Evolutionary conservation across 2,797 vertebrate species (phyloP).

Genomic region (Catostomus latipinnis): DNA sequence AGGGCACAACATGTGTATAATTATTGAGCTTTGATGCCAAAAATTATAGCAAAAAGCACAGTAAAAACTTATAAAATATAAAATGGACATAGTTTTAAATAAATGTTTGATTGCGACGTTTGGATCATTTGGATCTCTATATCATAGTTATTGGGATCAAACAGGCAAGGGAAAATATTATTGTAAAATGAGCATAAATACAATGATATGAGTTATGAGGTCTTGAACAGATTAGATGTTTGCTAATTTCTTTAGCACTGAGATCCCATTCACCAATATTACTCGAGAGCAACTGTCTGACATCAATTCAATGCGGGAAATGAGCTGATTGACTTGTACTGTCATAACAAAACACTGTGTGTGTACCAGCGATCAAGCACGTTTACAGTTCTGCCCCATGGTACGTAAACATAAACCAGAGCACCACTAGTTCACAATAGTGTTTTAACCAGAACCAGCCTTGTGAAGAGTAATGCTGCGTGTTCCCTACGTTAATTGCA

Average conservation of each 20-base stretch:
- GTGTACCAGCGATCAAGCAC: slow-evolving; percentile 59
- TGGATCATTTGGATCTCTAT: not conserved
- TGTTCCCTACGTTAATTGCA: slow-evolving; percentile 76
- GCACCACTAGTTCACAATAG: slow-evolving; percentile 67
- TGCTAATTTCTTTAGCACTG: slow-evolving; percentile 6
- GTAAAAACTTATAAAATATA: not conserved
- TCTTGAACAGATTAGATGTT: not conserved
- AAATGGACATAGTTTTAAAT: not conserved
- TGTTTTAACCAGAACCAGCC: slow-evolving; percentile 77
- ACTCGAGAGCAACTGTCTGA: slow-evolving; percentile 33
- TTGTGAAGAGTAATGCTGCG: slow-evolving; percentile 56
- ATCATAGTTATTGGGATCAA: not conserved
- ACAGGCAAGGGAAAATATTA: not conserved
- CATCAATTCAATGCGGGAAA: slow-evolving; percentile 47
- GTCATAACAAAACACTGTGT: slow-evolving; percentile 50
- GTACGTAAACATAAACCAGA: slow-evolving; percentile 74
- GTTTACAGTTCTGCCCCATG: slow-evolving; percentile 71
- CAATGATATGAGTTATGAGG: not conserved
- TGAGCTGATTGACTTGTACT: slow-evolving; percentile 52
- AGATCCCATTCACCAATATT: slow-evolving; percentile 35
- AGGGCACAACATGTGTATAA: not conserved
- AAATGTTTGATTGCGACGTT: too few relatives aligned
- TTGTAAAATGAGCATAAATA: slow-evolving; percentile 3
- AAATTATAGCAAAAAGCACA: not conserved
- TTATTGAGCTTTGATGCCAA: not conserved